phyloP scores from a whole-genome alignment of 2,797 vertebrate genomes.

The Pseudochaenichthys georgianus region DNA sequence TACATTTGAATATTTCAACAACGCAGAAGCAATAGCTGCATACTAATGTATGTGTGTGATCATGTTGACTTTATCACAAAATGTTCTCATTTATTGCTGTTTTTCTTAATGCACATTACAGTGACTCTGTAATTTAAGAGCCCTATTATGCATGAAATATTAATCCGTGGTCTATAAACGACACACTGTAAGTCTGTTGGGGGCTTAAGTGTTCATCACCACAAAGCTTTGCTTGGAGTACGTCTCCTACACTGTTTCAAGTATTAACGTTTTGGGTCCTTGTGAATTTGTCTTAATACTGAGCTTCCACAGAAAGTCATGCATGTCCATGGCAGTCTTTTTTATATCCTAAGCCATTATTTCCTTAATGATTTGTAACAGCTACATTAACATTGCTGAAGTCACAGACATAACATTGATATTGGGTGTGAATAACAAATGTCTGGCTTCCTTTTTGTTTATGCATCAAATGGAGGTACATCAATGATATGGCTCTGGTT shows the following conservation, averaged over 20 bases:
- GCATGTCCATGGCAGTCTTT: slow-evolving; percentile 6
- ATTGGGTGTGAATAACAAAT: slow-evolving; percentile 21
- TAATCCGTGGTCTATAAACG: slow-evolving; percentile 73
- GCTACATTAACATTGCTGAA: not conserved
- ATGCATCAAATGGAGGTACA: slow-evolving; percentile 47
- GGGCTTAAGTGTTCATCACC: slow-evolving; percentile 76
- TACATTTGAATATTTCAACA: not conserved
- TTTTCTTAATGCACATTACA: slow-evolving; percentile 63
- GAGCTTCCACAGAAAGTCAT: slow-evolving; percentile 25
- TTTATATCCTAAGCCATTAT: slow-evolving; percentile 25
- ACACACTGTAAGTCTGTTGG: slow-evolving; percentile 72
- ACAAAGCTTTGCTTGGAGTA: slow-evolving; percentile 61
- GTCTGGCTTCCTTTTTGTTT: slow-evolving; percentile 22
- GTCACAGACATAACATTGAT: not conserved
- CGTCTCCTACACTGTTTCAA: slow-evolving; percentile 52
- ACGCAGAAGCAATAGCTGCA: not conserved
- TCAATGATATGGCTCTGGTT: slow-evolving; percentile 54
- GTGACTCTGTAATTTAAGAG: slow-evolving; percentile 67
- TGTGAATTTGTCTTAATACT: slow-evolving; percentile 51
- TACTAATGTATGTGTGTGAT: not conserved
- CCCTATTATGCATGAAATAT: slow-evolving; percentile 78
- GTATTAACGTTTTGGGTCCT: slow-evolving; percentile 52
- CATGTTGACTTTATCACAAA: slow-evolving; percentile 19
- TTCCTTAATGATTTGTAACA: slow-evolving; percentile 20
- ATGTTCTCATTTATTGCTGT: slow-evolving; percentile 27